Evolutionary conservation across 2,888 invertebrate species (phyloP).

Genomic region (Cephus pulcher): DNA sequence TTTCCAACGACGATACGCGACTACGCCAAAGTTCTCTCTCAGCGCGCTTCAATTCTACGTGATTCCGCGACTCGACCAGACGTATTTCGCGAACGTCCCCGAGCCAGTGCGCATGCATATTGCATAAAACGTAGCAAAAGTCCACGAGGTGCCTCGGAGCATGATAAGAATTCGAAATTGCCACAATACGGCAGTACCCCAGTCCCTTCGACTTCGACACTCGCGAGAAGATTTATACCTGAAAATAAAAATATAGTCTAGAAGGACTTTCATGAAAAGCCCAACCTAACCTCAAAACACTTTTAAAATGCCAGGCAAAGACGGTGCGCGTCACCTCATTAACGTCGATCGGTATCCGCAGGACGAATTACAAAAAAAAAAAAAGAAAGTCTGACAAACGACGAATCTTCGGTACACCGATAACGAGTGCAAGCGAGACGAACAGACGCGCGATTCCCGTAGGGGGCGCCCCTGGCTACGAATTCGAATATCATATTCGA

Average conservation of each 20-base stretch:
- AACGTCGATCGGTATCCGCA: neutral
- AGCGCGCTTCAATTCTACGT: neutral
- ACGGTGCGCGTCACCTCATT: no score
- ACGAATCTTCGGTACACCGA: neutral
- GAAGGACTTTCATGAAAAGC: neutral
- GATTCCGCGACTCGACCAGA: constrained; percentile 21
- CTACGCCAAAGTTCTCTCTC: neutral
- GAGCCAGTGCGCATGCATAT: constrained; percentile 43
- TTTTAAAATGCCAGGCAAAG: neutral
- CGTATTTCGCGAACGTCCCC: constrained; percentile 34
- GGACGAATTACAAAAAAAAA: neutral
- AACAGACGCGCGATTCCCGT: neutral
- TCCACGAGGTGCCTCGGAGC: constrained; percentile 33
- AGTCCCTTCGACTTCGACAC: no score
- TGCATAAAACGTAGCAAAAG: constrained; percentile 36
- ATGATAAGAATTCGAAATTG: constrained; percentile 49
- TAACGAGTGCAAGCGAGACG: neutral
- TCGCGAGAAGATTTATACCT: no score
- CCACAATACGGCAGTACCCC: no score
- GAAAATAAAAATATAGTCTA: no score
- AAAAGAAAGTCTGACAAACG: neutral
- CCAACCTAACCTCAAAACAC: neutral
- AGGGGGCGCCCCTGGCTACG: constrained; percentile 24
- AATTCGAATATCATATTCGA: constrained; percentile 56
- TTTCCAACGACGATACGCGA: neutral